These are phyloP conservation scores for Drosophila kokeensis DNA, from an alignment of 2,888 invertebrate genomes.

Conservation along the genomic window DNA sequence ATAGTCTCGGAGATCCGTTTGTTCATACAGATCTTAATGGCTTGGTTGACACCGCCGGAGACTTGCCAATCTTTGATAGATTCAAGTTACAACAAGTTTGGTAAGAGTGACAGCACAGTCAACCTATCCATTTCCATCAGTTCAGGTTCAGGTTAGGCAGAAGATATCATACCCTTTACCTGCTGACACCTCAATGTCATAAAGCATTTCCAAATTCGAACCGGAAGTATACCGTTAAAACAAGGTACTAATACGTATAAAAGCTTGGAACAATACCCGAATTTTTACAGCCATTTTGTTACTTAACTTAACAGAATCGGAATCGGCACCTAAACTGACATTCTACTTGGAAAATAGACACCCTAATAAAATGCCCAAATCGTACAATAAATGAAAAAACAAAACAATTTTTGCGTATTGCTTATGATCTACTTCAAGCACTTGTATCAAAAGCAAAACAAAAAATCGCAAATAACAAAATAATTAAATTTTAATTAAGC, in stretches of 20 bases:
- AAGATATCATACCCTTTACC: background rate
- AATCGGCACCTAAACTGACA: background rate
- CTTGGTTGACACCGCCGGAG: fast-evolving
- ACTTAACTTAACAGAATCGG: background rate
- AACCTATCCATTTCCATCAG: no score
- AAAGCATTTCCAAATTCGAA: no score
- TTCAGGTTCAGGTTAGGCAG: no score
- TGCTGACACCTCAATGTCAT: background rate
- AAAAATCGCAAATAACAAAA: background rate
- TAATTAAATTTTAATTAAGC: background rate
- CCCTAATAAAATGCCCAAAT: background rate
- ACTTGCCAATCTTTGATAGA: background rate
- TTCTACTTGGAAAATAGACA: background rate
- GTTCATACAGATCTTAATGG: background rate
- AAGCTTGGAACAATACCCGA: background rate
- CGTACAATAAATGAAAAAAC: background rate
- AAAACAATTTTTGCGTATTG: background rate
- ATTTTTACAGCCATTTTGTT: background rate
- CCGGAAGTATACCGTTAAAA: background rate
- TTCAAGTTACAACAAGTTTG: background rate
- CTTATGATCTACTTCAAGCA: background rate
- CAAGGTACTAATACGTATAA: background rate
- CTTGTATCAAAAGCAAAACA: background rate
- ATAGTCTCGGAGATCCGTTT: background rate
- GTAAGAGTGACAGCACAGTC: no score